Percentiles rank a stretch among this genome's conserved stretches.
Evolutionary conservation across 1,140 invertebrate species (phyloP).

Genomic region (Euwallacea similis): DNA sequence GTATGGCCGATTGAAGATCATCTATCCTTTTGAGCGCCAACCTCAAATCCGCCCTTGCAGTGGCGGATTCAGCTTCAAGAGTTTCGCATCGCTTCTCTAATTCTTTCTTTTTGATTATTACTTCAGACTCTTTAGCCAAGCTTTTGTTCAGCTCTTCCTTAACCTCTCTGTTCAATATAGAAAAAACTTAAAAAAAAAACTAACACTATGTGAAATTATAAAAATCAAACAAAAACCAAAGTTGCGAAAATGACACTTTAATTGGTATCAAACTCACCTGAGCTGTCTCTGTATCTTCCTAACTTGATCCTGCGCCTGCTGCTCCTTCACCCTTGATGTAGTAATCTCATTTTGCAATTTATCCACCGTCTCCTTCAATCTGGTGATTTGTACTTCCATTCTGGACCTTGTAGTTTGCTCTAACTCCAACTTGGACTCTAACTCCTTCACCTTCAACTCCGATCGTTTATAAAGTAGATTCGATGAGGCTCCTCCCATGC

Average conservation of each 20-base stretch:
- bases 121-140: slow-evolving; percentile 71
- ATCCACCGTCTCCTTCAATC: slow-evolving; percentile 83
- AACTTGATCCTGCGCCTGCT: slow-evolving; percentile 72
- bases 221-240: slow-evolving; percentile 11
- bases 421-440: slow-evolving; percentile 86
- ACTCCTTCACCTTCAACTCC: slow-evolving; percentile 81
- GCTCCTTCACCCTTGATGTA: slow-evolving; percentile 69
- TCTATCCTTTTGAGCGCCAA: slow-evolving; percentile 81
- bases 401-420: slow-evolving; percentile 83
- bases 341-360: slow-evolving; percentile 75
- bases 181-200: slow-evolving; percentile 12
- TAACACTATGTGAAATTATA: slow-evolving; percentile 3
- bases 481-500: slow-evolving; percentile 73
- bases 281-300: slow-evolving; percentile 71
- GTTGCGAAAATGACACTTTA: neutral
- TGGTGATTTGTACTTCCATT: slow-evolving; percentile 79
- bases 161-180: slow-evolving; percentile 59
- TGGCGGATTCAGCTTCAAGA: slow-evolving; percentile 65
- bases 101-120: slow-evolving; percentile 67
- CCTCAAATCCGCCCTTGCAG: slow-evolving; percentile 70
- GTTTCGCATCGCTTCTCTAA: slow-evolving; percentile 70
- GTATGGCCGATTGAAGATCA: slow-evolving; percentile 82
- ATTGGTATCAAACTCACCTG: slow-evolving; percentile 34
- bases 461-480: slow-evolving; percentile 72
- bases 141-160: slow-evolving; percentile 70